Percentiles rank a stretch among this genome's conserved stretches.
Conservation (phyloP, 35 echinoderm and acorn worm genomes). For the Stichopus chloronotus region DNA sequence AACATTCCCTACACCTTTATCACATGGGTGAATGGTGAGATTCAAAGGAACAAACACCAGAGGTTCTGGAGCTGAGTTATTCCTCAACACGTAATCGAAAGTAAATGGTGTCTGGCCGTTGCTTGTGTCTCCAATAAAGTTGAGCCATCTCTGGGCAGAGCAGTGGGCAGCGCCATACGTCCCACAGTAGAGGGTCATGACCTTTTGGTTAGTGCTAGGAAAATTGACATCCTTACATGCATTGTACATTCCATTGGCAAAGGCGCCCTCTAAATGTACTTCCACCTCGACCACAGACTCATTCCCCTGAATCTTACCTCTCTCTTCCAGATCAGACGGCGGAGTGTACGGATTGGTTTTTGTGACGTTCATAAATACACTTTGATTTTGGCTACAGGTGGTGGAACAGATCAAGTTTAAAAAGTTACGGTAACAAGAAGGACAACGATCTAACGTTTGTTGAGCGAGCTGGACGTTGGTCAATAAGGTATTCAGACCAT, state of each 20-base stretch:
- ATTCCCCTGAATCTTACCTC: neutral
- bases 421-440: conserved; percentile 91
- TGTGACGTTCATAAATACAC: conserved; percentile 74
- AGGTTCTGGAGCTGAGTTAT: neutral
- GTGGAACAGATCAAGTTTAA: conserved; percentile 74
- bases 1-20: conserved; percentile 58
- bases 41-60: conserved; percentile 63
- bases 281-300: conserved; percentile 57
- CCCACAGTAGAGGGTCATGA: conserved; percentile 83
- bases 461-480: conserved; percentile 62
- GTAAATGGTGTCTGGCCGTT: conserved; percentile 89
- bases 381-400: conserved; percentile 82
- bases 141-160: conserved; percentile 73
- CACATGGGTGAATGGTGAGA: conserved; percentile 68
- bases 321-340: neutral
- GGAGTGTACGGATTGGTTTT: neutral
- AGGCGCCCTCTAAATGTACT: conserved; percentile 66
- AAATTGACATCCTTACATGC: conserved; percentile 89
- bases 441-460: conserved; percentile 80
- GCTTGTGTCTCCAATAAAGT: conserved; percentile 77
- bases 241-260: conserved; percentile 86
- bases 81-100: conserved; percentile 68
- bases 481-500: conserved; percentile 68
- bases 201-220: conserved; percentile 80
- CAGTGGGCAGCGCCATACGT: conserved; percentile 78